Evolutionary conservation across 2,113 vertebrate species (phyloP).

Genomic region (Gobius niger): DNA sequence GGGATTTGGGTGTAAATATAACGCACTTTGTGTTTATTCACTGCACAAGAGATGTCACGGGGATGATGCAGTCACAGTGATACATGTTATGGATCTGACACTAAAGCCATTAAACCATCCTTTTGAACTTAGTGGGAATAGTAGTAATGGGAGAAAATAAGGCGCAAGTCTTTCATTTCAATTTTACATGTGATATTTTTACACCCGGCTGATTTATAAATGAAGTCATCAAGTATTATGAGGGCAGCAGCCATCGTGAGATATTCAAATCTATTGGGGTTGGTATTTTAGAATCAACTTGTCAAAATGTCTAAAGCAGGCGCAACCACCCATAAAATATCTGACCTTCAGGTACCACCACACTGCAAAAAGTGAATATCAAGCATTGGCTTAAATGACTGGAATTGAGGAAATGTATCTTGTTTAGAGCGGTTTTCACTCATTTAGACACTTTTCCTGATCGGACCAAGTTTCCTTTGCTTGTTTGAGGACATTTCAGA

Average conservation of each 20-base stretch:
- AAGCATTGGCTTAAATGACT: too few relatives aligned
- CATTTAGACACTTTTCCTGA: too few relatives aligned
- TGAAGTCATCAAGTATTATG: constrained; percentile 2
- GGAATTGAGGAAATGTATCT: too few relatives aligned
- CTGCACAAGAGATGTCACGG: constrained; percentile 22
- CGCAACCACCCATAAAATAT: too few relatives aligned
- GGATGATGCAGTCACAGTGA: constrained; percentile 5
- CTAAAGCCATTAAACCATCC: constrained; percentile 8
- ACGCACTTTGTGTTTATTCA: constrained; percentile 57
- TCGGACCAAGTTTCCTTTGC: too few relatives aligned
- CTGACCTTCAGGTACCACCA: too few relatives aligned
- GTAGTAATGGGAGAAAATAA: neutral
- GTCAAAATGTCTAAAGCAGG: neutral
- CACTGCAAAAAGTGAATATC: too few relatives aligned
- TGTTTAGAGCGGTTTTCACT: too few relatives aligned
- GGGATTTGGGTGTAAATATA: constrained; percentile 62
- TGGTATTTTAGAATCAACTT: neutral
- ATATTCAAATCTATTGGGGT: neutral
- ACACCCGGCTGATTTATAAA: neutral
- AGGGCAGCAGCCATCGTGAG: neutral
- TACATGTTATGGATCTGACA: constrained; percentile 9
- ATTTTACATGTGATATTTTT: neutral
- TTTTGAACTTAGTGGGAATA: constrained; percentile 5
- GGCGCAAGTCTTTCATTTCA: neutral
- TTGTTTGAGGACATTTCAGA: too few relatives aligned